Evolutionary conservation across 1,140 invertebrate genomes (phyloP).

Genomic region (Aporrectodea caliginosa): DNA sequence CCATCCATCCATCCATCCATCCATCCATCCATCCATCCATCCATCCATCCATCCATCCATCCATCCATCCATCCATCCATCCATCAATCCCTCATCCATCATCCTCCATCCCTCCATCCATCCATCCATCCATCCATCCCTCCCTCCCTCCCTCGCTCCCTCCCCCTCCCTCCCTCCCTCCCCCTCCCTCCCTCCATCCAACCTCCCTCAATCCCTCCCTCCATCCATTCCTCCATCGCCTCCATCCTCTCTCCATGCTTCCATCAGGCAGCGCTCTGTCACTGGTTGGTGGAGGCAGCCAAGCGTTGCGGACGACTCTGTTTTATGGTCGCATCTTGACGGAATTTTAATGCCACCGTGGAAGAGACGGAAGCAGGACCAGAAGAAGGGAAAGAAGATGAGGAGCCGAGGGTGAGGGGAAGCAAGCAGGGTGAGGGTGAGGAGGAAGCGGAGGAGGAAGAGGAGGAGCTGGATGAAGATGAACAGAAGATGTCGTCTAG

Average conservation of each 20-base stretch:
- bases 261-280: no score
- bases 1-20: constrained; percentile 2
- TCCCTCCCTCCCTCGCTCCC: not conserved
- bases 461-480: no score
- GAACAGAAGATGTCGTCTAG: no score
- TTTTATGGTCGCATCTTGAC: not conserved
- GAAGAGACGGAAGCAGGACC: no score
- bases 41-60: constrained; percentile 16
- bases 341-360: not conserved
- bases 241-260: not conserved
- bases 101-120: not conserved
- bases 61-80: constrained; percentile 14
- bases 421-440: not conserved
- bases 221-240: not conserved
- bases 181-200: constrained; percentile 7
- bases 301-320: not conserved
- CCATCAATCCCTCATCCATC: constrained; percentile 10
- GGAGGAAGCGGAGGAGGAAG: not conserved
- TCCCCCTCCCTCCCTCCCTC: not conserved
- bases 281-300: not conserved
- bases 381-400: not conserved
- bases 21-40: constrained; percentile 7
- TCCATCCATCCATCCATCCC: not conserved
- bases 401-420: not conserved
- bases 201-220: not conserved